Conservation (phyloP, 2,888 invertebrate species). For the Agriopis marginaria region DNA sequence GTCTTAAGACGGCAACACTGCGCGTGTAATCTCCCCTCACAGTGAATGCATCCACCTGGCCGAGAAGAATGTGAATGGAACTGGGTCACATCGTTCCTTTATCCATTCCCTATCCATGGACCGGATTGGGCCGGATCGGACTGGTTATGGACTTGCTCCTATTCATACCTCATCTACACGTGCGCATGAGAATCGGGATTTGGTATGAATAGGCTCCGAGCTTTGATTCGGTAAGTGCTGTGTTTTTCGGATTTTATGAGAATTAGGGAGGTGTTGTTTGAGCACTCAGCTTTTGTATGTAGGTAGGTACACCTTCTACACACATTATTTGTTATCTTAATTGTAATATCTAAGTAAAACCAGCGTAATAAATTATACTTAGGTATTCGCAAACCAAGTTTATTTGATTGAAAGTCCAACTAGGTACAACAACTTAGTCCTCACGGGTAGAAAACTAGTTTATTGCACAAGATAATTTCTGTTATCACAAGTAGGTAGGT, state of each 20-base stretch:
- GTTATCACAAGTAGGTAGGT: too few relatives aligned
- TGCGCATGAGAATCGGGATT: conserved; percentile 69
- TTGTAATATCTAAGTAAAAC: too few relatives aligned
- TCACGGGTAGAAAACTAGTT: too few relatives aligned
- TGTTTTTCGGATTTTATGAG: conserved; percentile 42
- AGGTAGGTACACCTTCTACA: too few relatives aligned
- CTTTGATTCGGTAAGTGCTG: conserved; percentile 45
- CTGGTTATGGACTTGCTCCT: conserved; percentile 54
- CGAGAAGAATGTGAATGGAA: conserved; percentile 60
- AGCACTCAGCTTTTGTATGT: conserved; percentile 34
- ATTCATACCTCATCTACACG: conserved; percentile 72
- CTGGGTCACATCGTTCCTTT: conserved; percentile 80
- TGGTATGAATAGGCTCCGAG: conserved; percentile 59
- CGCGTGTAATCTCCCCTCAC: conserved; percentile 57
- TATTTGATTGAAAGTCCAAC: too few relatives aligned
- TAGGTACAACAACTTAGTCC: too few relatives aligned
- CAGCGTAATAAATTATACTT: too few relatives aligned
- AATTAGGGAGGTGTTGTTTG: conserved; percentile 37
- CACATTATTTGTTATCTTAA: too few relatives aligned
- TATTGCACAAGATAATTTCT: too few relatives aligned
- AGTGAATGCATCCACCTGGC: conserved; percentile 80
- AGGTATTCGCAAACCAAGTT: too few relatives aligned
- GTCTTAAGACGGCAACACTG: conserved; percentile 23
- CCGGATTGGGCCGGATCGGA: conserved; percentile 53
- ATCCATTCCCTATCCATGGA: conserved; percentile 58